phyloP scores from a whole-genome alignment of 2,113 vertebrate genomes.

The Castor canadensis region DNA sequence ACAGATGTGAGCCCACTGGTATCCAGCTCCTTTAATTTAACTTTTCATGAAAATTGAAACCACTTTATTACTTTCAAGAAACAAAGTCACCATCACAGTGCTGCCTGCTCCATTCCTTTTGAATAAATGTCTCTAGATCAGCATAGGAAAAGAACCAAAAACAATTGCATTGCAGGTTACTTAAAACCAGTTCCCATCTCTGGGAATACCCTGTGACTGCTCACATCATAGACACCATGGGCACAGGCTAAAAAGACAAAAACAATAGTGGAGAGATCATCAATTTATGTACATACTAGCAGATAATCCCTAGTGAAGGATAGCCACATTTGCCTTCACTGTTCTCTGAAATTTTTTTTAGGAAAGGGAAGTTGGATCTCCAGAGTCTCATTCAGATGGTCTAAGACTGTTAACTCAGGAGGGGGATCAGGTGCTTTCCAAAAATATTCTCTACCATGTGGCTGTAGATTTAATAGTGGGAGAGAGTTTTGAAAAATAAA shows the following conservation, averaged over 20 bases:
- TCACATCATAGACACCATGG: conserved; percentile 75
- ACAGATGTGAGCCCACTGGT: too few species aligned
- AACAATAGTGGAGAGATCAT: conserved; percentile 68
- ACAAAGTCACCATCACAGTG: conserved; percentile 70
- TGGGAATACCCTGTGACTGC: conserved; percentile 82
- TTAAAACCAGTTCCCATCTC: conserved; percentile 81
- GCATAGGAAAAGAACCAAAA: conserved; percentile 73
- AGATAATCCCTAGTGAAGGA: conserved; percentile 73
- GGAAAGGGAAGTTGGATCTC: conserved; percentile 13
- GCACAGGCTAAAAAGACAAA: conserved; percentile 75
- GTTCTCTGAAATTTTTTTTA: not conserved
- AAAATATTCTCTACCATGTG: not conserved
- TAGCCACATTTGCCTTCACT: not conserved
- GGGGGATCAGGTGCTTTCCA: not conserved
- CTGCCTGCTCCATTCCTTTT: conserved; percentile 75
- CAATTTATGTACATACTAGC: conserved; percentile 69
- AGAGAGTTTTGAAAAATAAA: not conserved
- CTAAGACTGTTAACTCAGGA: not conserved
- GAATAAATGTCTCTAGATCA: conserved; percentile 81
- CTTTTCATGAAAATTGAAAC: too few species aligned
- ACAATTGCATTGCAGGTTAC: conserved; percentile 75
- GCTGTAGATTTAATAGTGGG: not conserved
- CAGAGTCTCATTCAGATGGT: not conserved
- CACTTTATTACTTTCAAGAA: conserved; percentile 68
- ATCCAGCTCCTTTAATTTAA: too few species aligned